Evolutionary conservation across 2,888 invertebrate species (phyloP), one percentile per base, ranked within the genome.

Genomic region (Cancer borealis): DNA sequence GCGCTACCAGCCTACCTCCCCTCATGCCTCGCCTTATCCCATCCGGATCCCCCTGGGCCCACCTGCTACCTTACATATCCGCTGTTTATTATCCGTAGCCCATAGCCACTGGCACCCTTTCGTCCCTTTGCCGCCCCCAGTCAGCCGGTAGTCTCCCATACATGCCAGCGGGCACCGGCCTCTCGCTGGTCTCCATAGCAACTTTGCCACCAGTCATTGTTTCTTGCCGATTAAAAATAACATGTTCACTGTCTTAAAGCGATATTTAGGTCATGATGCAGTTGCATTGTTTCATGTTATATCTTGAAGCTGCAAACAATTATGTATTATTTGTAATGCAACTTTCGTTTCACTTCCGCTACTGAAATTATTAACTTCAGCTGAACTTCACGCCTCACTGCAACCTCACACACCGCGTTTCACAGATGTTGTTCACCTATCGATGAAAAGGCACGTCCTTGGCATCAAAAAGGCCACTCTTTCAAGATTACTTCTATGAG

Each of bases 1-100:
- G 60, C n/a, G 46, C 87, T 45, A 30, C 26, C 49, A 5, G n/a
- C 2, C 17, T 10, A 6, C 26, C 54, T 79, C 73, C 90, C 79
- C n/a, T n/a, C 84, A 84, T 46, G 39, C 66, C 21, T 17, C 1
- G 30, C 89, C 49, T 60, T 14, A n/a, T 17, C 91, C 45, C 30
- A 26, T 26, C 54, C 91, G n/a, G 54, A 84, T 84, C 91, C 88
- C 30, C 54, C 47, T 60, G 45, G 12, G 26, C 84, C 54, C 90
- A 49, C 93, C 73, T 30, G 14, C 89, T 46, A n/a, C 17, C 66
- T 79, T 90, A 17, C 90, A 79, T 90, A 26, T 47, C 79, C 49
- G 30, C 79, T 73, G 39, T 49, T 47, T 47, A 89, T 66, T 47
- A 45, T 39, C 90, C 90, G n/a, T 54, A 73, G 14, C 90, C 87